Base-by-base conservation (phyloP, 2,888 invertebrate genomes). In the Cheilosia variabilis region DNA sequence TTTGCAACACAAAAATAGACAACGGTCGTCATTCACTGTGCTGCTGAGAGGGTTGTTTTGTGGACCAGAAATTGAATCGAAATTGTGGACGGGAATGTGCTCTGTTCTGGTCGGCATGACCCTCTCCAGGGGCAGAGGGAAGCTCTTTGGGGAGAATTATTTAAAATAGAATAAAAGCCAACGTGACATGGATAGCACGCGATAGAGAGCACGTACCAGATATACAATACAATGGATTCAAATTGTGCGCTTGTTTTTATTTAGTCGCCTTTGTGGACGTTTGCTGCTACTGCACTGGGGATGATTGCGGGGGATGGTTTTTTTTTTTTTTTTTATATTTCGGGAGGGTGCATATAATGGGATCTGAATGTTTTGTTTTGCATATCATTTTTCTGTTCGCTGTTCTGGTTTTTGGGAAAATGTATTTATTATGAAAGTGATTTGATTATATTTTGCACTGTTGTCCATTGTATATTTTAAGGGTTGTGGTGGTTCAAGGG, bases 101-200 rank as follows among this genome's bases (percentile, higher is more conserved):
- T 41, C 34, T 27, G 13, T 52, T 55, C 45, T 45, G 45, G n/a
- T 65, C 37, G 31, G 69, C 45, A 62, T 72, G 65, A 66, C 73
- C 47, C 19, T 72, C 19, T 72, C 60, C 10, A 27, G 15, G 57
- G 27, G 1, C 53, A 17, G n/a, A n/a, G n/a, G n/a, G n/a, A n/a
- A 6, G 24, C 63, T n/a, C 37, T 24, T 13, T 3, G 41, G 43
- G 50, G 53, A 53, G 55, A 73, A 75, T 65, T 63, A 72, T 78
- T 83, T 69, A 52, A 75, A 84, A 84, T 71, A 71, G 75, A 84
- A 84, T 84, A 84, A 84, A 66, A 65, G 69, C 60, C 58, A 84
- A 71, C 84, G 84, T 76, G 84, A 75, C 84, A 84, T 50, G 60
- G 79, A 84, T 69, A 77, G 53, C 52, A 68, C n/a, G 50, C 65